These are phyloP conservation scores for Otus sunia DNA, from an alignment of 2,113 vertebrate species.

Conservation along the genomic window DNA sequence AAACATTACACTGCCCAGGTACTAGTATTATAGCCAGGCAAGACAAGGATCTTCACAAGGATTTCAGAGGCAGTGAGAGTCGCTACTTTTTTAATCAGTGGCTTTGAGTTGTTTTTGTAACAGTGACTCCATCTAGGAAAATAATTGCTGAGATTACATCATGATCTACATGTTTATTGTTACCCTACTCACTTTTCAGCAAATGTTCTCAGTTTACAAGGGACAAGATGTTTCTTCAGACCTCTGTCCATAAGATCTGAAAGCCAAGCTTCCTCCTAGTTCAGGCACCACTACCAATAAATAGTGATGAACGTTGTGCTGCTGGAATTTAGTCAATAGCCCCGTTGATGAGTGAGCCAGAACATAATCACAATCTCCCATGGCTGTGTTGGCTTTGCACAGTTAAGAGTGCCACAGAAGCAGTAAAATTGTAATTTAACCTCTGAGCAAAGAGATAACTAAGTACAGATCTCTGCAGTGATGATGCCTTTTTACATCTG, in stretches of 20 bases:
- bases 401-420: neutral
- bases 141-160: conserved; percentile 46
- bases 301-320: neutral
- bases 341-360: neutral
- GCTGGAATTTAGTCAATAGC: conserved; percentile 6
- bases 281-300: neutral
- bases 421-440: neutral
- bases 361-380: neutral
- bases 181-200: conserved; percentile 35
- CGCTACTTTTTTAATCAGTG: neutral
- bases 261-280: conserved; percentile 35
- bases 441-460: neutral
- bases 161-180: conserved; percentile 25
- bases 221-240: conserved; percentile 31
- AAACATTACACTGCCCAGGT: neutral
- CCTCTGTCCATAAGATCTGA: neutral
- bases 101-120: neutral
- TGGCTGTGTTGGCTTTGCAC: neutral
- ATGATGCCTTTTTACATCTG: neutral
- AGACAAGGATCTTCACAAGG: neutral
- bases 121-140: conserved; percentile 51
- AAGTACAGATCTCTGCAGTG: neutral
- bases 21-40: neutral
- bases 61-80: neutral
- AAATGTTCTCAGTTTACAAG: conserved; percentile 36